These are phyloP conservation scores for Atta cephalotes DNA, from an alignment of 1,140 invertebrate genomes.

Conservation along the genomic window DNA sequence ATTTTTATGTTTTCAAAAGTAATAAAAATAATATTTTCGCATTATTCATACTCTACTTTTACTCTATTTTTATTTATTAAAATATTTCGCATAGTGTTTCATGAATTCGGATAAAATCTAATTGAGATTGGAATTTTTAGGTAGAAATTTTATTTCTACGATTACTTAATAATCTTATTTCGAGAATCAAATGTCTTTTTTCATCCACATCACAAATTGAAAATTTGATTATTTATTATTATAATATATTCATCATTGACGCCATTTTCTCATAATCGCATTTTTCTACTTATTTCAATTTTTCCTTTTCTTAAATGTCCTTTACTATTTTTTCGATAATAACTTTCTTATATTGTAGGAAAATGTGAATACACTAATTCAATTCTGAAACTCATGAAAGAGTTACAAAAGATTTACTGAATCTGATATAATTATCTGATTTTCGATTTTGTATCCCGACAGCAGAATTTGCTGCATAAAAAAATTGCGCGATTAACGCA, in stretches of 20 bases:
- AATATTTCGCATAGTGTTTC: not conserved
- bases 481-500: not conserved
- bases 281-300: not conserved
- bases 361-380: constrained; percentile 4
- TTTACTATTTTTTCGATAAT: not conserved
- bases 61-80: no score
- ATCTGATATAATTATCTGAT: not conserved
- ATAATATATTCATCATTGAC: not conserved
- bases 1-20: no score
- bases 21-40: not conserved
- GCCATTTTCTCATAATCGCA: not conserved
- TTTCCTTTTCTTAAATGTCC: not conserved
- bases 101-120: not conserved
- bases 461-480: constrained; percentile 3
- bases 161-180: not conserved
- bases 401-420: not conserved
- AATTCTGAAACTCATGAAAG: constrained; percentile 4
- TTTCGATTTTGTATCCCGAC: not conserved
- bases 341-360: not conserved
- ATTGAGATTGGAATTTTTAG: not conserved
- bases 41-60: not conserved
- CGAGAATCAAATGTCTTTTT: constrained; percentile 34
- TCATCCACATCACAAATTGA: constrained; percentile 22
- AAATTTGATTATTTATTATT: constrained; percentile 41
- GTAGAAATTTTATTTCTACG: not conserved